These are phyloP conservation scores for Tenthredo notha DNA, from an alignment of 2,888 invertebrate species.

Conservation along the genomic window DNA sequence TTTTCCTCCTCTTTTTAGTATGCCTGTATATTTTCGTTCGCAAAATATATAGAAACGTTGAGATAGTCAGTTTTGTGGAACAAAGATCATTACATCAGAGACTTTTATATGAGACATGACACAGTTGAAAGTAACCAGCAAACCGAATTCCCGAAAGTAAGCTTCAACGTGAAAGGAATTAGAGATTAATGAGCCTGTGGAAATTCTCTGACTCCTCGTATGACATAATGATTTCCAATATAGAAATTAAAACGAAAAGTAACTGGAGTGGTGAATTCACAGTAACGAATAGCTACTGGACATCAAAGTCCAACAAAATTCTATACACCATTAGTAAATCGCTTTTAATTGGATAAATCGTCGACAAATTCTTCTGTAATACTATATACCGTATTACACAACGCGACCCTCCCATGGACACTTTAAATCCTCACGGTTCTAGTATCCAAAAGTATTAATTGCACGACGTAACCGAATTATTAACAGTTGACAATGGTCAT, in stretches of 20 bases:
- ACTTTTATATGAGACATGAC: neutral
- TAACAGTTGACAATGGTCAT: neutral
- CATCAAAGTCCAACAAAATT: neutral
- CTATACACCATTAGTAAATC: neutral
- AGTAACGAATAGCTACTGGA: neutral
- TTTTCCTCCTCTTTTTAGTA: neutral
- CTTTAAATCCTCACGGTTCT: neutral
- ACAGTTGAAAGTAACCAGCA: neutral
- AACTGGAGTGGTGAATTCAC: neutral
- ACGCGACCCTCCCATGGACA: neutral
- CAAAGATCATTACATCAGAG: neutral
- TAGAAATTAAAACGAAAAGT: neutral
- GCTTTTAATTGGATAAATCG: conserved; percentile 13
- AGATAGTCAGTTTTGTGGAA: neutral
- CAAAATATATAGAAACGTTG: neutral
- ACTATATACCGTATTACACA: conserved; percentile 20
- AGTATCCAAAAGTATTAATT: neutral
- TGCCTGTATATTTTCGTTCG: neutral
- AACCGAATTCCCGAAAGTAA: neutral
- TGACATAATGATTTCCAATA: neutral
- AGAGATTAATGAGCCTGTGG: neutral
- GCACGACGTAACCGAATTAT: neutral
- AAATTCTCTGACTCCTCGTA: neutral
- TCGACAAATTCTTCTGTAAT: neutral
- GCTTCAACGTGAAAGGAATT: neutral